Percentiles rank a stretch among this genome's conserved stretches.
phyloP scores from a whole-genome alignment of 2,797 vertebrate species.

The Protosalanx chinensis region DNA sequence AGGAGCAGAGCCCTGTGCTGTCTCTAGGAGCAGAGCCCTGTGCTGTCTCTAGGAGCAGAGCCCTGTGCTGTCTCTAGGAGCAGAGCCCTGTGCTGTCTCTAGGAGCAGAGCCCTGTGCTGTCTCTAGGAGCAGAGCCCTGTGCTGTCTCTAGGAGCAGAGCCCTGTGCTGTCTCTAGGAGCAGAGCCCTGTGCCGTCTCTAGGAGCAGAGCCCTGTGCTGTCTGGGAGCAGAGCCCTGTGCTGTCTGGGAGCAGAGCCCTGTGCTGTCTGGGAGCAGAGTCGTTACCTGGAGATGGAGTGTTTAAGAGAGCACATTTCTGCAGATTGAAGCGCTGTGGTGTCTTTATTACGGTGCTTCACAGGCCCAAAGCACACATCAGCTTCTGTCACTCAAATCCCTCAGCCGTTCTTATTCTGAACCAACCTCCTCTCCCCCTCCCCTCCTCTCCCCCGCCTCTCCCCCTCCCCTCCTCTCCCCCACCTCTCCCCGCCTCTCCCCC shows the following conservation, averaged over 20 bases:
- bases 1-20: too few species aligned
- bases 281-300: conserved; percentile 59
- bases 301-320: conserved; percentile 44
- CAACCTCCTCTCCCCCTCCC: conserved; percentile 10
- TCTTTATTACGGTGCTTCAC: conserved; percentile 59
- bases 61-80: too few species aligned
- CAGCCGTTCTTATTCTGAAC: conserved; percentile 50
- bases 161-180: conserved; percentile 50
- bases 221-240: conserved; percentile 1
- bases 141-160: background rate
- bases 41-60: too few species aligned
- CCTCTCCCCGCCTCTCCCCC: background rate
- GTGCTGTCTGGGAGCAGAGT: background rate
- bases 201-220: background rate
- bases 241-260: conserved; percentile 35
- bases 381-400: conserved; percentile 62
- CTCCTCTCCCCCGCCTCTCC: background rate
- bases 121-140: conserved; percentile 37
- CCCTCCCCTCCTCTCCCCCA: conserved; percentile 1
- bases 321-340: conserved; percentile 49
- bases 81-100: background rate
- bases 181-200: conserved; percentile 13
- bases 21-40: too few species aligned
- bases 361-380: conserved; percentile 63
- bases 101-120: background rate